Base-by-base conservation (phyloP, 2,113 vertebrate species). In the Bubo bubo region DNA sequence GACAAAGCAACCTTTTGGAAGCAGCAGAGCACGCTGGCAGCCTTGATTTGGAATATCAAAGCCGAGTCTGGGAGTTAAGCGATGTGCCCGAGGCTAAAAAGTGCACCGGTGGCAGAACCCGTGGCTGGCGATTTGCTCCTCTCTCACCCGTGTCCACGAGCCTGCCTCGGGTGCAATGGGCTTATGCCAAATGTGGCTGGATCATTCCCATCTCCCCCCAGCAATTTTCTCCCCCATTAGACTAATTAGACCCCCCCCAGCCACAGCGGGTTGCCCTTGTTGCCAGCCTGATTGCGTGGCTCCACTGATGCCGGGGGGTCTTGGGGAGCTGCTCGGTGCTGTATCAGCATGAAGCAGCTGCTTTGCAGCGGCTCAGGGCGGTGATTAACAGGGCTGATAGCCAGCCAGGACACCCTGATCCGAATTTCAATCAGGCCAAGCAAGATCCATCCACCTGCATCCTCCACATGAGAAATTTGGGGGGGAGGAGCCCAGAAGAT, bases 401-500 rank as follows among this genome's bases (percentile, higher is more conserved):
- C 41, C 53, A 35, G 77, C 67, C 24, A 1, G 45, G 52, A 0
- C 12, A 26, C 4, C 3, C 72, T 43, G 55, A 52, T 76, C 45
- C 11, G 37, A 34, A 79, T 95, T 86, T 60, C 91, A 70, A 23
- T 7, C 47, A 49, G 72, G 13, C 14, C 62, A 3, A 27, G 50
- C 10, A 24, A 34, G 56, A 56, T 18, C 41, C 67, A 34, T 30
- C 83, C 73, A 18, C 34, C 49, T 19, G 64, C 85, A 56, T 37
- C 60, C 64, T 35, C 37, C 60, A 0, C 13, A 10, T 23, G 55
- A 55, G 17, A 19, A 49, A 63, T 13, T 1, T 9, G 16, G 45
- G 4, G 24, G 47, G 41, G 24, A 66, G 14, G 43, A 37, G 3
- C 6, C 0, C 3, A 0, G n/a, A 0, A 45, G 71, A 72, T 4